Conservation (phyloP, 2,888 invertebrate genomes). For the Thymelicus acteon region DNA sequence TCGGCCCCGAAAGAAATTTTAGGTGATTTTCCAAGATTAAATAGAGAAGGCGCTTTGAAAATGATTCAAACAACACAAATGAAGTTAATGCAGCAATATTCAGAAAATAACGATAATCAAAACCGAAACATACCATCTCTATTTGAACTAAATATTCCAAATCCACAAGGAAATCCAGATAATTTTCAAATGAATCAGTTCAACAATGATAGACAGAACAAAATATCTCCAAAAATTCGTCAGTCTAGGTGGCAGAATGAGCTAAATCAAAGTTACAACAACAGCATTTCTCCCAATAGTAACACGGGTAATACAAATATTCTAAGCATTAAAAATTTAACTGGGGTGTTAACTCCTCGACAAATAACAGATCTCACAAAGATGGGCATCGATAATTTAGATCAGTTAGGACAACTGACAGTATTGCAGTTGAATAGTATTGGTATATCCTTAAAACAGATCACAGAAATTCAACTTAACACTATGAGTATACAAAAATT, state of each 20-base stretch:
- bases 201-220: conserved; percentile 69
- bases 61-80: conserved; percentile 80
- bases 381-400: conserved; percentile 86
- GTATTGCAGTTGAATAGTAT: conserved; percentile 85
- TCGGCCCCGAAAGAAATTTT: conserved; percentile 96
- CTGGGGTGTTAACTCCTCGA: conserved; percentile 81
- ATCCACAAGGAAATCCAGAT: conserved; percentile 64
- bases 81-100: conserved; percentile 75
- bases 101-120: conserved; percentile 62
- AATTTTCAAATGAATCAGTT: conserved; percentile 60
- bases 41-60: conserved; percentile 89
- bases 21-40: conserved; percentile 94
- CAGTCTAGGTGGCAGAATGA: conserved; percentile 82
- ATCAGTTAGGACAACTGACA: conserved; percentile 86
- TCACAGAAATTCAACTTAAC: conserved; percentile 86
- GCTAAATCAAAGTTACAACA: conserved; percentile 61
- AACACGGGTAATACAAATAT: conserved; percentile 65
- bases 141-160: conserved; percentile 77
- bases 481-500: conserved; percentile 85
- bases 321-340: conserved; percentile 84
- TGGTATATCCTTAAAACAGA: conserved; percentile 85
- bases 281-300: conserved; percentile 60
- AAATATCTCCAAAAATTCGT: conserved; percentile 75
- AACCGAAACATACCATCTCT: conserved; percentile 75
- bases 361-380: conserved; percentile 85